These are phyloP conservation scores for Montipora sp. DNA, from an alignment of 64 coral and sea anemone genomes.

Conservation along the genomic window DNA sequence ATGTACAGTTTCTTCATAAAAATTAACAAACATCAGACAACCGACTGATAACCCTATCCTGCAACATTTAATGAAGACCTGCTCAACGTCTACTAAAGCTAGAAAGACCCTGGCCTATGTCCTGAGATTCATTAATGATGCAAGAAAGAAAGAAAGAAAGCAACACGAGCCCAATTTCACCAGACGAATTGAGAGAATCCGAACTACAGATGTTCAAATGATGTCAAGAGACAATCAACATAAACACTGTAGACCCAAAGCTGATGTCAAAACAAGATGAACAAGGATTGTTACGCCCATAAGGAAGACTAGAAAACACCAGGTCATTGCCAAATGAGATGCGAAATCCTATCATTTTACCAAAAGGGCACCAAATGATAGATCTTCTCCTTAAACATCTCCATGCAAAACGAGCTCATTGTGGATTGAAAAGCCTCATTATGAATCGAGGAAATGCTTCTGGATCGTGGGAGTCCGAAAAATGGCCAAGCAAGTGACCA, in stretches of 20 bases:
- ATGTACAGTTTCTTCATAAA: constrained; percentile 2
- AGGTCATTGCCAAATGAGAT: constrained; percentile 23
- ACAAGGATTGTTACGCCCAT: constrained; percentile 40
- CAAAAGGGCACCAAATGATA: not conserved
- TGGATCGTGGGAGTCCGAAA: constrained; percentile 39
- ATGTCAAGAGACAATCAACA: constrained; percentile 8
- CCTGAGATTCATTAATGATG: too few species aligned
- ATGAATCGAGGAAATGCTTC: constrained; percentile 22
- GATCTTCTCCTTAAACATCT: not conserved
- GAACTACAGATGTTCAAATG: constrained; percentile 19
- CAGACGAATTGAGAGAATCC: not conserved
- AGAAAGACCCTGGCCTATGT: too few species aligned
- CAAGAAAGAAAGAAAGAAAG: too few species aligned
- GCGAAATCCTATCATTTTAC: constrained; percentile 36
- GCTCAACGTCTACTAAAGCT: too few species aligned
- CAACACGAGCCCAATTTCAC: too few species aligned
- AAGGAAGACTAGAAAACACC: constrained; percentile 39
- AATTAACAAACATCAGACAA: not conserved
- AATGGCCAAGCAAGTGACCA: not conserved
- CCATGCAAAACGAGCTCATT: constrained; percentile 5
- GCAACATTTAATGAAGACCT: too few species aligned
- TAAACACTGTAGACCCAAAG: constrained; percentile 11
- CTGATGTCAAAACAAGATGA: constrained; percentile 15
- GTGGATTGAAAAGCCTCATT: constrained; percentile 44
- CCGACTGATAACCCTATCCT: too few species aligned